These are phyloP conservation scores for Azemiops feae DNA, from an alignment of 2,113 vertebrate genomes.

Conservation along the genomic window DNA sequence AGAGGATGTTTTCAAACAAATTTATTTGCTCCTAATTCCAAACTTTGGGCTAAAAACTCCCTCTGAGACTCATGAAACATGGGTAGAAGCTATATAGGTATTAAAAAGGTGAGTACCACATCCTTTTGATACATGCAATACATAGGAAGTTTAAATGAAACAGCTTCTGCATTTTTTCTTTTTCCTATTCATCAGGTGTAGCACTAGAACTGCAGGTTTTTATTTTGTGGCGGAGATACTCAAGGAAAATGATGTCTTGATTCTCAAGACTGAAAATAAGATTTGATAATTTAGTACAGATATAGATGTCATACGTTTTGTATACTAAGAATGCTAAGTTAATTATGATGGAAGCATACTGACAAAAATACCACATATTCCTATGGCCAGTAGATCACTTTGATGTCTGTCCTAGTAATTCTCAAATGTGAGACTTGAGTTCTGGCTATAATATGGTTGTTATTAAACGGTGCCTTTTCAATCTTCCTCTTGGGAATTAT, in stretches of 20 bases:
- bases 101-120: neutral
- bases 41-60: neutral
- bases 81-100: neutral
- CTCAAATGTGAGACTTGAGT: neutral
- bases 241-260: neutral
- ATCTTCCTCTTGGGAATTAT: neutral
- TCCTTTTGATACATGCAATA: neutral
- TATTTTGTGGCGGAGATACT: neutral
- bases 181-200: neutral
- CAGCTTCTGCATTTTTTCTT: neutral
- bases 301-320: neutral
- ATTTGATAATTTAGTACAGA: neutral
- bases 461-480: neutral
- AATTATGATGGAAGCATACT: neutral
- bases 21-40: neutral
- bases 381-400: neutral
- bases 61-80: neutral
- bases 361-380: slow-evolving; percentile 10
- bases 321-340: neutral
- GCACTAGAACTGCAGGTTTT: neutral
- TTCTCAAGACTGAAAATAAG: neutral
- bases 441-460: neutral
- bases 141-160: neutral
- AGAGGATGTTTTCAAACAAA: neutral
- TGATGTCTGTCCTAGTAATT: neutral